phyloP scores from a whole-genome alignment of 2,113 vertebrate species.

The Ornithorhynchus anatinus region DNA sequence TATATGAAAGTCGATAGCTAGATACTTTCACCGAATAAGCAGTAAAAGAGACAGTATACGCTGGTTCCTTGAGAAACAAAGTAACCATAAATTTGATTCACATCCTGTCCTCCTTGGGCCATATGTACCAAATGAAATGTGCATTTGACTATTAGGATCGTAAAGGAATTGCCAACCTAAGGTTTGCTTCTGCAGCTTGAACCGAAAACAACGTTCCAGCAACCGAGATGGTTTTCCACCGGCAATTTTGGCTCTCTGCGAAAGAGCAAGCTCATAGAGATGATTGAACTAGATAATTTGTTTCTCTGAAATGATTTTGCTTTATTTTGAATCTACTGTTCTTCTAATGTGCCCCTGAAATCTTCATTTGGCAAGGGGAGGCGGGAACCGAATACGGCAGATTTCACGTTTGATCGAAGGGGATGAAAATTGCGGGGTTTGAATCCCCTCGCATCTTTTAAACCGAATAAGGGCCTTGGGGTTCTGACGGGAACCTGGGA shows the following conservation, averaged over 20 bases:
- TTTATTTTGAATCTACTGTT: not conserved
- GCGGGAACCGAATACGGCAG: not conserved
- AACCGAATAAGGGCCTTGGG: not conserved
- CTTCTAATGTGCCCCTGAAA: not conserved
- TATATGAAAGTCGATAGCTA: not conserved
- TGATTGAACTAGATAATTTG: conserved; percentile 4
- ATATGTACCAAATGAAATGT: not conserved
- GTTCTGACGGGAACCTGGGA: conserved; percentile 1
- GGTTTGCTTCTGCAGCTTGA: not conserved
- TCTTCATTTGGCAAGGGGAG: not conserved
- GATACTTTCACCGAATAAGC: not conserved
- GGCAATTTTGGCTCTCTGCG: not conserved
- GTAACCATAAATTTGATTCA: not conserved
- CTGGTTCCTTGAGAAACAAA: not conserved
- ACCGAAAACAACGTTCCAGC: not conserved
- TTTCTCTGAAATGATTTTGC: not conserved
- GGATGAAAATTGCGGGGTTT: conserved; percentile 10
- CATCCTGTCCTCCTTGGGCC: not conserved
- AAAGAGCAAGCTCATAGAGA: too few relatives aligned
- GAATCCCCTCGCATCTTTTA: conserved; percentile 19
- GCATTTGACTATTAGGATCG: not conserved
- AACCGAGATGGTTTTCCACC: not conserved
- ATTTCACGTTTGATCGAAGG: conserved; percentile 9
- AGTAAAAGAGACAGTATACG: too few relatives aligned
- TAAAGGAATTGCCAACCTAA: not conserved